Base-by-base conservation (phyloP, 2,113 vertebrate genomes). In the Condylura cristata region DNA sequence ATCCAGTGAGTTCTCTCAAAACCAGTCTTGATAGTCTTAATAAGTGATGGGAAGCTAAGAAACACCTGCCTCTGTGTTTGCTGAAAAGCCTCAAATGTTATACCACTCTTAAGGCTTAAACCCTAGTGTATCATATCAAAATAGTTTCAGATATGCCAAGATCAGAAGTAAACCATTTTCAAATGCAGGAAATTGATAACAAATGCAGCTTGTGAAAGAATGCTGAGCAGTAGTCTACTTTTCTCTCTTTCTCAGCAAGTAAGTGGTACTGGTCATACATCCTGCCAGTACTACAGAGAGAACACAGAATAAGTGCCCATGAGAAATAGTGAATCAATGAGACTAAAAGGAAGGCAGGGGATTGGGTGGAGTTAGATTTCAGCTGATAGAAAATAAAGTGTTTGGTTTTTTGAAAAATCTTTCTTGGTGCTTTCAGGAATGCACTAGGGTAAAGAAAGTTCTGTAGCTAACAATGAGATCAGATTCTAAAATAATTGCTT, bases 111-210 rank as follows among this genome's bases (percentile, higher is more conserved):
- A 92, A 85, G n/a, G 34, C 82, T 85, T 87, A 82, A 82, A 63
- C 74, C 34, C 41, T 39, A 74, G 4, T 16, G 22, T 18, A 79
- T 18, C 32, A 66, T 63, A 90, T 32, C 95, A 85, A 78, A 72
- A 66, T 63, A 94, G 14, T 75, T 96, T 66, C 96, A 78, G 30
- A 92, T 46, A 96, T 46, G 90, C 41, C 53, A 71, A 91, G 60
- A 95, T 83, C 85, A 95, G 58, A 80, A 96, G 58, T 60, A 95
- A 95, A 89, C 41, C 44, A 34, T 71, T 89, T 87, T 94, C 51
- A 91, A 97, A 94, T 1, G 3, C 76, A 82, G 34, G 37, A 85
- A 93, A 95, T 84, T 91, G 84, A 92, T 63, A 95, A 79, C 68
- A 95, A 96, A 86, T 51, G 46, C 32, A 82, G 32, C 68, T 78